These are phyloP conservation scores for Synergus japonicus DNA, from an alignment of 2,888 invertebrate species.

Conservation along the genomic window DNA sequence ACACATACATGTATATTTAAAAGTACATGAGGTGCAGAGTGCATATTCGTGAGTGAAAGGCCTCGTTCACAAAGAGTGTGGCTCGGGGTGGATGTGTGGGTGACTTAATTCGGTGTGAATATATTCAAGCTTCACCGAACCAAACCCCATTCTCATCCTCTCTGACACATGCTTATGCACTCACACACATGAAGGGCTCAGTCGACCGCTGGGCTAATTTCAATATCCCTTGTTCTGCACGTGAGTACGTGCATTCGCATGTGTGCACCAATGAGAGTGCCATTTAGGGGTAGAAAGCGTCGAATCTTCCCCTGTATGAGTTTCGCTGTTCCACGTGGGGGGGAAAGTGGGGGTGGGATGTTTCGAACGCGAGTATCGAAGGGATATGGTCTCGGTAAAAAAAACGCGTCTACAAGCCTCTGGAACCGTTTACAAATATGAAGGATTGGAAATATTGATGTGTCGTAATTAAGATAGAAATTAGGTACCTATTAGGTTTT, in stretches of 20 bases:
- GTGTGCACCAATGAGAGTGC: constrained; percentile 40
- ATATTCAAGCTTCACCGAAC: constrained; percentile 66
- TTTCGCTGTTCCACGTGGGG: constrained; percentile 22
- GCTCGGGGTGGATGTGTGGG: constrained; percentile 60
- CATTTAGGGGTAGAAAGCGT: constrained; percentile 42
- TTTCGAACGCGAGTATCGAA: constrained; percentile 54
- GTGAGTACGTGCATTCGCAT: constrained; percentile 27
- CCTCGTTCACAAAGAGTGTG: constrained; percentile 51
- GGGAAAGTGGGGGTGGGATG: constrained; percentile 54
- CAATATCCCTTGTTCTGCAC: constrained; percentile 59
- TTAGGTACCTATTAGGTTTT: not conserved
- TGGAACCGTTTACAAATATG: constrained; percentile 22
- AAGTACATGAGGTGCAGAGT: constrained; percentile 37
- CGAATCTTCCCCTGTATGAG: constrained; percentile 26
- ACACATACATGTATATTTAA: constrained; percentile 49
- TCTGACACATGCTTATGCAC: constrained; percentile 10
- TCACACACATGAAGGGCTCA: constrained; percentile 35
- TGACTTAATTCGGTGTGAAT: constrained; percentile 69
- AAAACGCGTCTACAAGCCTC: constrained; percentile 46
- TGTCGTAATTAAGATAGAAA: not conserved
- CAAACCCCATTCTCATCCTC: constrained; percentile 51
- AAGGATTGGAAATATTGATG: constrained; percentile 32
- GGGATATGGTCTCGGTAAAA: constrained; percentile 58
- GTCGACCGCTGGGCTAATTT: constrained; percentile 70
- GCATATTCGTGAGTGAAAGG: constrained; percentile 64